Base-by-base conservation (phyloP, 2,113 vertebrate genomes). In the Gracilinanus agilis region DNA sequence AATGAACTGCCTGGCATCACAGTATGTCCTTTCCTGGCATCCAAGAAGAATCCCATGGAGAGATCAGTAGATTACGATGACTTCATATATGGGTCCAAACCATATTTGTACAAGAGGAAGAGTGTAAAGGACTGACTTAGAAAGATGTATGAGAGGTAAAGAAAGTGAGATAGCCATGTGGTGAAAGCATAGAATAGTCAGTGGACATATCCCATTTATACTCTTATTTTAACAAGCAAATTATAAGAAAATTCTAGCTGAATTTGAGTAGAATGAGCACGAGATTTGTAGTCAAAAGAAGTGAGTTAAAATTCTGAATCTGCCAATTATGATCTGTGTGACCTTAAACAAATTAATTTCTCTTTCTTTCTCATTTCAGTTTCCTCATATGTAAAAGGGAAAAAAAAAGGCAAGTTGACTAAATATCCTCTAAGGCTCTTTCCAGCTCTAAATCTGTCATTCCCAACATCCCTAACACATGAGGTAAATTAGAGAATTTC, bases 1-100 rank as follows among this genome's bases (percentile, higher is more conserved):
- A 96, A 94, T 83, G 24, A 96, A 92, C 0, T 24, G 0, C 9
- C 10, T 94, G 49, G 4, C 49, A 88, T 40, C n/a, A 40, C 9
- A 10, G n/a, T 53, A 3, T 54, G 3, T 16, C 1, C 25, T 93
- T 44, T 67, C 91, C 83, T 89, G 55, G 11, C 8, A 75, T 6
- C 89, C 0, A 67, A 54, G 9, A 90, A 91, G 1, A 54, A 8
- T 61, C 44, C 97, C 8, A 8, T 83, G 88, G 0, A 7, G 1
- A 92, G 9, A 29, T 94, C 92, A 96, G 55, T 53, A 27, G 53
- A 93, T 25, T 96, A 88, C 24, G 24, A 61, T 95, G 91, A 44
- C 21, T 5, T 94, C 92, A 92, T 0, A 3, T 55, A 19, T 83
- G 3, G n/a, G 19, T 21, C 19, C n/a, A 83, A 40, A 83, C 1